phyloP scores from a whole-genome alignment of 2,888 invertebrate species.

The Thecocarcelia acutangulata region DNA sequence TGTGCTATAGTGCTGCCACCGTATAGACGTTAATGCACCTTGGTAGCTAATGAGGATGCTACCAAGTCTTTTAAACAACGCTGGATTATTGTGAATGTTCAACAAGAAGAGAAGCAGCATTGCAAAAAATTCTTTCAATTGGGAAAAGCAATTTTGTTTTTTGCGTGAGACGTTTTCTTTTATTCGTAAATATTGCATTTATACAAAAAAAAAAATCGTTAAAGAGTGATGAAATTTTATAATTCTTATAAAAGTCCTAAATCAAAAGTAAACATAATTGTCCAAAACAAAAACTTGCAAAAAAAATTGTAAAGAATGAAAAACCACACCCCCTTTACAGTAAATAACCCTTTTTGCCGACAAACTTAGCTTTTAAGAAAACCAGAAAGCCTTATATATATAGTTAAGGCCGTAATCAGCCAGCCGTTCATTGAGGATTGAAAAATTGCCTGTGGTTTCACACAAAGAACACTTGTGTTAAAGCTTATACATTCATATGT shows the following conservation, averaged over 20 bases:
- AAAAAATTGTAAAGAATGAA: slow-evolving; percentile 33
- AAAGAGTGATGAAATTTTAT: slow-evolving; percentile 48
- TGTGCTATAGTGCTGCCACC: too few species aligned
- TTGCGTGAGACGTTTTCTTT: slow-evolving; percentile 1
- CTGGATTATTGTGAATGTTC: slow-evolving; percentile 34
- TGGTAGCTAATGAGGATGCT: too few species aligned
- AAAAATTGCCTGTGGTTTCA: slow-evolving; percentile 39
- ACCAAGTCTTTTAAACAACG: slow-evolving; percentile 22
- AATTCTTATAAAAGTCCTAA: neutral
- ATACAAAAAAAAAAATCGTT: neutral
- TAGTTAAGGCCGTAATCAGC: slow-evolving; percentile 42
- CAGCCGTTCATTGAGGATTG: slow-evolving; percentile 40
- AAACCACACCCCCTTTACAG: slow-evolving; percentile 56
- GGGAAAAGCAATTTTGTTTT: slow-evolving; percentile 41
- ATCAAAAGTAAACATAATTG: neutral
- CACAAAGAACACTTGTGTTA: neutral
- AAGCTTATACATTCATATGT: slow-evolving; percentile 21
- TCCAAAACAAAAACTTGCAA: slow-evolving; percentile 42
- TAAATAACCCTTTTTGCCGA: slow-evolving; percentile 44
- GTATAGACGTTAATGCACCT: too few species aligned
- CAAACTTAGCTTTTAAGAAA: slow-evolving; percentile 32
- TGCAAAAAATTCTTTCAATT: slow-evolving; percentile 57
- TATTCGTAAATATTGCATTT: slow-evolving; percentile 20
- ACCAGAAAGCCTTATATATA: slow-evolving; percentile 44
- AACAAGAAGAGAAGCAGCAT: slow-evolving; percentile 1